A percentile compares a stretch with the other conserved stretches of the same genome.
Evolutionary conservation across 2,113 vertebrate species (phyloP).

Genomic region (Alligator mississippiensis): DNA sequence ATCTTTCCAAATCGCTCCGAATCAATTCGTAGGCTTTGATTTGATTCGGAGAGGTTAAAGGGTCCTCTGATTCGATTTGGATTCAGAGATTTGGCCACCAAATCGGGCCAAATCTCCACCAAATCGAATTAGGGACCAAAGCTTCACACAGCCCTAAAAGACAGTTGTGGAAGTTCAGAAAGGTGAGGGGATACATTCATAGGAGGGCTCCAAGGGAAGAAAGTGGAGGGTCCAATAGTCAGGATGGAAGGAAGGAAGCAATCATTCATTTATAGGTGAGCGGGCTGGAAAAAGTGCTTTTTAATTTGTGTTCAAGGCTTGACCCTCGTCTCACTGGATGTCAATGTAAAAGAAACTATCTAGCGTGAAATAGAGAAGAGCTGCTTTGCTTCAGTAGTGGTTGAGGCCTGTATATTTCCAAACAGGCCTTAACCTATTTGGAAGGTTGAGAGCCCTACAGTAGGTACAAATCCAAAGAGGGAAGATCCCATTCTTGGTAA

Average conservation of each 20-base stretch:
- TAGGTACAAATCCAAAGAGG: neutral
- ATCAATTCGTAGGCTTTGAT: too few species aligned
- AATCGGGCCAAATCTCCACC: too few species aligned
- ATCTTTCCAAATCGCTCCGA: too few species aligned
- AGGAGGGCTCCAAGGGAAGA: neutral
- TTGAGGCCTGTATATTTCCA: neutral
- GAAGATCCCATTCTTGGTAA: neutral
- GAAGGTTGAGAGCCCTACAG: neutral
- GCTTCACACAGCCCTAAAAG: too few species aligned
- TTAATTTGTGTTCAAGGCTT: neutral
- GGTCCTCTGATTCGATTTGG: too few species aligned
- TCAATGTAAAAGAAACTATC: neutral
- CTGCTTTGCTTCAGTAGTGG: neutral
- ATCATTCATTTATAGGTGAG: neutral
- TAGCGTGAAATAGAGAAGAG: neutral
- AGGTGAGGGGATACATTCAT: neutral
- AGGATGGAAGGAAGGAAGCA: neutral
- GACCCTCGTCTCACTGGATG: neutral
- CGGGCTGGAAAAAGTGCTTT: rapidly evolving
- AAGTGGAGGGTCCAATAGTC: neutral
- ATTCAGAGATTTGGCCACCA: too few species aligned
- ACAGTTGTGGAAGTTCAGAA: neutral
- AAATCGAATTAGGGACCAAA: too few species aligned
- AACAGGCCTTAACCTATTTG: neutral
- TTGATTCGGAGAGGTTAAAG: too few species aligned